A percentile compares a stretch with the other conserved stretches of the same genome.
Conservation (phyloP, 2,797 vertebrate species). For the Melanotaenia pygmaea region DNA sequence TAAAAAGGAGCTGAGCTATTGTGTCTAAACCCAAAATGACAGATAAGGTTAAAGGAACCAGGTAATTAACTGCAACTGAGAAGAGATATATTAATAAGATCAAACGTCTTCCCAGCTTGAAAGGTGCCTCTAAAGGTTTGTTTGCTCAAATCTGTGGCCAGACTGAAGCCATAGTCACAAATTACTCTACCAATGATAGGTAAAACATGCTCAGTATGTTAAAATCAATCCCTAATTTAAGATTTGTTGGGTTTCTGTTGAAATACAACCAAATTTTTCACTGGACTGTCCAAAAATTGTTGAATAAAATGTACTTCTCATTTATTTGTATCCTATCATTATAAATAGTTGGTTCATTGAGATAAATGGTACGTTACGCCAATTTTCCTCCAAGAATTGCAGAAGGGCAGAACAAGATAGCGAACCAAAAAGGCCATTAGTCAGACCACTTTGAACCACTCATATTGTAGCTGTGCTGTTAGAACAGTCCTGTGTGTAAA, state of each 20-base stretch:
- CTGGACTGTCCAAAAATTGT: too few species aligned
- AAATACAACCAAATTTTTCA: not conserved
- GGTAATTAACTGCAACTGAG: conserved; percentile 29
- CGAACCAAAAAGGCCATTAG: not conserved
- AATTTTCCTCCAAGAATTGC: too few species aligned
- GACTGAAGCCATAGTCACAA: not conserved
- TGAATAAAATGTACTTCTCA: not conserved
- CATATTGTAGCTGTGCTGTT: not conserved
- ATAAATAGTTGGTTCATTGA: not conserved
- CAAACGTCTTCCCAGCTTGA: not conserved
- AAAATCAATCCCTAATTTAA: not conserved
- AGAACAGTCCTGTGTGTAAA: not conserved
- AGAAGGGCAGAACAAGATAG: not conserved
- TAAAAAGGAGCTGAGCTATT: conserved; percentile 5
- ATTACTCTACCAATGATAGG: not conserved
- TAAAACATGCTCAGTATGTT: not conserved
- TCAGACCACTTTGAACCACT: not conserved
- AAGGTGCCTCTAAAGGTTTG: conserved; percentile 16
- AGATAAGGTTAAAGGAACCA: conserved; percentile 24
- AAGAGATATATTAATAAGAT: not conserved
- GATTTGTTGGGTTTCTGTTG: not conserved
- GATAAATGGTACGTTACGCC: too few species aligned
- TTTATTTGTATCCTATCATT: not conserved
- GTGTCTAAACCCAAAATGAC: conserved; percentile 19
- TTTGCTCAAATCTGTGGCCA: not conserved